Evolutionary conservation across 1,140 invertebrate genomes (phyloP), one percentile per base, ranked within the genome.

Genomic region (Apis cerana): DNA sequence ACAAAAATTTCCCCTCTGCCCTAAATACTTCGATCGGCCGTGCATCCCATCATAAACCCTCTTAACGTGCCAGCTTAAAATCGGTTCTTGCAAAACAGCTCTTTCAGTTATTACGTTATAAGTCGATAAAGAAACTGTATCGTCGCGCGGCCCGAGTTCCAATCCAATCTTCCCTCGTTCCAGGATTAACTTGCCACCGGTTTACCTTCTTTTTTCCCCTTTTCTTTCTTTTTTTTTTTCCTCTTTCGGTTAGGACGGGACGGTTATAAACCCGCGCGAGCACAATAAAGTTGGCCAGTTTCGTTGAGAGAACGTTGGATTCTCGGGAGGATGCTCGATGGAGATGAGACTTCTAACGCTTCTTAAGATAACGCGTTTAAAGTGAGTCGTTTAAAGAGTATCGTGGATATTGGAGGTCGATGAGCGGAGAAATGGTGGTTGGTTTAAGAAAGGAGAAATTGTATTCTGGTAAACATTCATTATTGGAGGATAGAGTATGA

Each of bases 111-210:
- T 62, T 21, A 58, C n/a, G 74, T 74, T 72, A 43, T 43, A 80
- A 64, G 56, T 19, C 33, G 78, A 74, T 75, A 75, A 80, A 80
- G 69, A 80, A 80, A 74, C 61, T 74, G 78, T 74, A 65, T 80
- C 69, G 69, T 72, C 77, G 64, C 54, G 27, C 70, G 61, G 48
- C 13, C 59, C 23, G 65, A 75, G 61, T 75, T 80, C 33, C 79
- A 75, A 80, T 80, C 79, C 61, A 80, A 80, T 65, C 70, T 75
- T 80, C 61, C 1, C 70, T 43, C 23, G 33, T 13, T 11, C 23
- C 1, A 27, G 70, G 70, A 80, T 80, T 80, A 80, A 80, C 79
- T 75, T 43, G 5, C 33, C 33, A 43, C 33, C 33, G 33, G 33
- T 43, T 43, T 43, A 7, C 33, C 33, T 43, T 7, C 33, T 7